These are phyloP conservation scores for Tetranychus truncatus DNA, from an alignment of 2,888 invertebrate genomes.

Conservation along the genomic window DNA sequence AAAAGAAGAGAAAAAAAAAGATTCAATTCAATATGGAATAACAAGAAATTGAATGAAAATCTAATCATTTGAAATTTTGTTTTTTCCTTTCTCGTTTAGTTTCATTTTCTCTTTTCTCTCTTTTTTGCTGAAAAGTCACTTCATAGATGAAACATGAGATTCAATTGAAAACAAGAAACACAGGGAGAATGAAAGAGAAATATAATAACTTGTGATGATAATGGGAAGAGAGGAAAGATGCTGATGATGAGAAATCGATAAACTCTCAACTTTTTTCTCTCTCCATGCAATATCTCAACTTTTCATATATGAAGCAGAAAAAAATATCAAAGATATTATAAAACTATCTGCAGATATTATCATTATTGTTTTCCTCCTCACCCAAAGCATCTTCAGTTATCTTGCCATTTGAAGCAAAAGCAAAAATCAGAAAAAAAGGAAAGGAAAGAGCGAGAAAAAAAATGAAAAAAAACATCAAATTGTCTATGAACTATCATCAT, in stretches of 20 bases:
- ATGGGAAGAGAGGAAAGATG: neutral
- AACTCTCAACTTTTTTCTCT: neutral
- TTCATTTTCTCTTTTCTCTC: neutral
- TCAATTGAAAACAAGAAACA: neutral
- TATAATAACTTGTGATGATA: neutral
- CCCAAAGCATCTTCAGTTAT: neutral
- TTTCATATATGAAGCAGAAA: too few relatives aligned
- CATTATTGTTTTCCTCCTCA: neutral
- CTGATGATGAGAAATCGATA: neutral
- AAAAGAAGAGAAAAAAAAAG: neutral
- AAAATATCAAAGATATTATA: neutral
- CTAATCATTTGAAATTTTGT: neutral
- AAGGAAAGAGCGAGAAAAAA: neutral
- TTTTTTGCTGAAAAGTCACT: neutral
- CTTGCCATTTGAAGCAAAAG: neutral
- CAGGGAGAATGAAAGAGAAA: neutral
- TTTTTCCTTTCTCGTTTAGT: neutral
- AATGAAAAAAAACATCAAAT: too few relatives aligned
- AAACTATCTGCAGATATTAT: neutral
- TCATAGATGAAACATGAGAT: neutral
- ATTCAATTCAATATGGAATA: neutral
- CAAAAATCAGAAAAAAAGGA: neutral
- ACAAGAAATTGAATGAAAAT: neutral
- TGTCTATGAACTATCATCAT: too few relatives aligned
- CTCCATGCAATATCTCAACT: neutral